Conservation (phyloP, 92 coral and sea anemone species). For the Epizoanthus ramosus region DNA sequence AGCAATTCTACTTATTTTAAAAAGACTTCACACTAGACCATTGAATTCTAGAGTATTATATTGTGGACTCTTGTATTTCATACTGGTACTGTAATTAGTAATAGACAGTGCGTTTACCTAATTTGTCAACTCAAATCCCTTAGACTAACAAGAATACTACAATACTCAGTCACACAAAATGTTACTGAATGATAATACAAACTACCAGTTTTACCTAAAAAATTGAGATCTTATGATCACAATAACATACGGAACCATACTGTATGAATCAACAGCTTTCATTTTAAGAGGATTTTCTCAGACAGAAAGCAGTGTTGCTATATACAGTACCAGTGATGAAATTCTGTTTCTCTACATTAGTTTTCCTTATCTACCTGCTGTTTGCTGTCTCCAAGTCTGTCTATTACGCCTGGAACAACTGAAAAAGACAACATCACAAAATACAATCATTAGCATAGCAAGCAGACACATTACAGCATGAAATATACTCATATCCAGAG, state of each 20-base stretch:
- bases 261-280: neutral
- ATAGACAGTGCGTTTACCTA: too few species aligned
- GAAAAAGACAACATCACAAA: conserved; percentile 38
- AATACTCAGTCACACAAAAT: too few species aligned
- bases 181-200: too few species aligned
- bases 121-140: too few species aligned
- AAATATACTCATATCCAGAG: neutral
- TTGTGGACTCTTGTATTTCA: too few species aligned
- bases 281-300: neutral
- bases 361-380: conserved; percentile 66
- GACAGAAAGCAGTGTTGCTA: neutral
- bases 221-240: too few species aligned
- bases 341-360: neutral
- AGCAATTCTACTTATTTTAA: too few species aligned
- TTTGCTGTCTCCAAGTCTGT: conserved; percentile 98
- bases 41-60: too few species aligned
- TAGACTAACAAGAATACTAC: too few species aligned
- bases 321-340: neutral
- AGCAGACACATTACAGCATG: conserved; percentile 6
- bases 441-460: conserved; percentile 15
- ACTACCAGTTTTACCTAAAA: too few species aligned
- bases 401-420: conserved; percentile 91
- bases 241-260: conserved; percentile 3
- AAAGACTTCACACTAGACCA: too few species aligned
- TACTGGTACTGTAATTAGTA: too few species aligned